Evolutionary conservation across 2,888 invertebrate genomes (phyloP).

Genomic region (Agonopterix arenella): DNA sequence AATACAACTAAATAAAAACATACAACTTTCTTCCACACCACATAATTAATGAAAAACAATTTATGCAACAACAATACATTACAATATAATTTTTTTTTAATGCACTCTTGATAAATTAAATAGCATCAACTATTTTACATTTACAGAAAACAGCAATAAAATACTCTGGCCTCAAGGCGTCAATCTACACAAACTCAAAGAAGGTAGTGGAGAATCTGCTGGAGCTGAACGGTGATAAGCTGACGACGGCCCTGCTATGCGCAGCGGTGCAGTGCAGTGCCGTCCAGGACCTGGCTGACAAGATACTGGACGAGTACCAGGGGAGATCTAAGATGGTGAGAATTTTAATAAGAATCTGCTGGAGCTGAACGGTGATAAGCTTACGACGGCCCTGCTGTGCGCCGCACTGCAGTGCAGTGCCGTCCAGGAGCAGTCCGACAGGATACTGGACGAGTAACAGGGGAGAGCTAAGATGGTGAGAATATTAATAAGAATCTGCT

Average conservation of each 20-base stretch:
- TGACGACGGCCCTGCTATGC: constrained; percentile 76
- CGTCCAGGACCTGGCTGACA: constrained; percentile 65
- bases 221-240: constrained; percentile 66
- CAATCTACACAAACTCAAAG: constrained; percentile 71
- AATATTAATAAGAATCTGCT: constrained; percentile 64
- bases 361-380: constrained; percentile 66
- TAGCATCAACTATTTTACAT: not conserved
- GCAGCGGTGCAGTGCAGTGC: constrained; percentile 71
- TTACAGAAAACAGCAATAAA: constrained; percentile 76
- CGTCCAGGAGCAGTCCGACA: constrained; percentile 65
- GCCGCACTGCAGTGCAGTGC: constrained; percentile 71
- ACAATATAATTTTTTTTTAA: not conserved
- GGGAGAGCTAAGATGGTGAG: constrained; percentile 55
- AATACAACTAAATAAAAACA: no score
- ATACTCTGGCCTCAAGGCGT: constrained; percentile 74
- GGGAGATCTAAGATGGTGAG: constrained; percentile 55
- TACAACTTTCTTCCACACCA: no score
- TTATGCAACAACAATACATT: no score
- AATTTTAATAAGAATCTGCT: constrained; percentile 64
- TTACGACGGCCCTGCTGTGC: constrained; percentile 76
- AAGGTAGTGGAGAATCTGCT: constrained; percentile 78
- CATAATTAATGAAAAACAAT: no score
- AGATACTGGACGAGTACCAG: constrained; percentile 71
- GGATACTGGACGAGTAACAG: constrained; percentile 71
- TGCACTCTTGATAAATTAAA: no score